phyloP scores from a whole-genome alignment of 2,113 vertebrate species.

The Cryptoleucopteryx plumbea region DNA sequence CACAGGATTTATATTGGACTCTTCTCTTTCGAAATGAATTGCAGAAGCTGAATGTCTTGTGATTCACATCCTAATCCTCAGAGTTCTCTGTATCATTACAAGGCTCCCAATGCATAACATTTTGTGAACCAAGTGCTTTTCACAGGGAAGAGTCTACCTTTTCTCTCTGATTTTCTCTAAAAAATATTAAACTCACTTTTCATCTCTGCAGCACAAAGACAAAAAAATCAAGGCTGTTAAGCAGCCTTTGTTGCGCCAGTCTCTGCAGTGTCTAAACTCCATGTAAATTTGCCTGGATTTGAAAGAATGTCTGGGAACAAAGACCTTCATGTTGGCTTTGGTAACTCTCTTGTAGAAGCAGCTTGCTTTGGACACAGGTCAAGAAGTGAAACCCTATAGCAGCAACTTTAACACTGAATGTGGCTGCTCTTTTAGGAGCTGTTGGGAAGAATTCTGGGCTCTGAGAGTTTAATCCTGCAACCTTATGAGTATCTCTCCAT shows the following conservation, averaged over 20 bases:
- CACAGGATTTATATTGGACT: slow-evolving; percentile 54
- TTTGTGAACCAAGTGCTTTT: slow-evolving; percentile 23
- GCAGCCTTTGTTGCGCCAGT: not conserved
- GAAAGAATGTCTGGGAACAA: slow-evolving; percentile 13
- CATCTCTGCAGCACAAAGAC: not conserved
- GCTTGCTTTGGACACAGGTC: not conserved
- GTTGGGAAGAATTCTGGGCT: not conserved
- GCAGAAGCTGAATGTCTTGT: slow-evolving; percentile 25
- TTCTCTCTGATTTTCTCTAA: not conserved
- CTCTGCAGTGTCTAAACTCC: not conserved
- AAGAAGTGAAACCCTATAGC: not conserved
- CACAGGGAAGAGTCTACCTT: not conserved
- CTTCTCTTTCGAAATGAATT: slow-evolving; percentile 50
- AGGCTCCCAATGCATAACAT: not conserved
- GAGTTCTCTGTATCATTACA: slow-evolving; percentile 39
- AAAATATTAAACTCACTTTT: slow-evolving; percentile 8
- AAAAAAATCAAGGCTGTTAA: not conserved
- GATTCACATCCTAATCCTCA: slow-evolving; percentile 47
- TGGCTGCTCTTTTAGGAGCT: not conserved
- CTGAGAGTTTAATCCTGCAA: not conserved
- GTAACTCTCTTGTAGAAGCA: not conserved
- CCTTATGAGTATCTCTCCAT: not conserved
- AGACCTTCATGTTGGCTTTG: slow-evolving; percentile 5
- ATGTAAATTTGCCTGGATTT: not conserved
- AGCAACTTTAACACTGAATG: not conserved